A percentile compares a stretch with the other conserved stretches of the same genome.
Evolutionary conservation across 2,888 invertebrate genomes (phyloP).

Genomic region (Choreutis nemorana): DNA sequence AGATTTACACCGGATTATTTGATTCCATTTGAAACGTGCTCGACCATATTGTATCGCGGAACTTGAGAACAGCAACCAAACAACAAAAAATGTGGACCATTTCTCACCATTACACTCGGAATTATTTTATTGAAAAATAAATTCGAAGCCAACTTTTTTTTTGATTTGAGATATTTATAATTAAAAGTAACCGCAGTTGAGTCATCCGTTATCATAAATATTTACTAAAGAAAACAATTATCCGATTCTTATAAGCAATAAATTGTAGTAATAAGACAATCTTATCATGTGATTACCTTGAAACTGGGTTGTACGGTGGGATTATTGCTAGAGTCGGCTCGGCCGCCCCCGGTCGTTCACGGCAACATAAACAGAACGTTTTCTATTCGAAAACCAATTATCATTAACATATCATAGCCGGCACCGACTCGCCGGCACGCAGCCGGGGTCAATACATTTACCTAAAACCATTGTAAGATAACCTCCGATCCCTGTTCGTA

Average conservation of each 20-base stretch:
- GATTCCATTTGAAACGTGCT: constrained; percentile 32
- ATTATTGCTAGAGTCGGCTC: no score
- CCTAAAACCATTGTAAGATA: constrained; percentile 33
- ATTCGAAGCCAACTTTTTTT: no score
- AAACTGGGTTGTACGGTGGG: constrained; percentile 36
- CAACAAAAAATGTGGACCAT: not conserved
- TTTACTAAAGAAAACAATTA: no score
- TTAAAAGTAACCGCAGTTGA: no score
- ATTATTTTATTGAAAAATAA: no score
- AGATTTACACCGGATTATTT: constrained; percentile 29
- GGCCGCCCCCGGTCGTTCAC: constrained; percentile 38
- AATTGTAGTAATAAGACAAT: constrained; percentile 34
- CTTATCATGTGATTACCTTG: constrained; percentile 39
- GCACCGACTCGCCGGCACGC: constrained; percentile 54
- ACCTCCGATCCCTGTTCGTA: constrained; percentile 24
- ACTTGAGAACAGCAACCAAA: no score
- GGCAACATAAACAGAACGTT: constrained; percentile 53
- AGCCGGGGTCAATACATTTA: constrained; percentile 61
- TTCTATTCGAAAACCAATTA: constrained; percentile 62
- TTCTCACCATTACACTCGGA: no score
- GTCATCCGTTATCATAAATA: no score
- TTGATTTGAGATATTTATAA: no score
- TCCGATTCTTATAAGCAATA: constrained; percentile 10
- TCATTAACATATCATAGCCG: constrained; percentile 63
- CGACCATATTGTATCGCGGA: constrained; percentile 14